phyloP scores from a whole-genome alignment of 2,797 vertebrate species.

The Tapera naevia region DNA sequence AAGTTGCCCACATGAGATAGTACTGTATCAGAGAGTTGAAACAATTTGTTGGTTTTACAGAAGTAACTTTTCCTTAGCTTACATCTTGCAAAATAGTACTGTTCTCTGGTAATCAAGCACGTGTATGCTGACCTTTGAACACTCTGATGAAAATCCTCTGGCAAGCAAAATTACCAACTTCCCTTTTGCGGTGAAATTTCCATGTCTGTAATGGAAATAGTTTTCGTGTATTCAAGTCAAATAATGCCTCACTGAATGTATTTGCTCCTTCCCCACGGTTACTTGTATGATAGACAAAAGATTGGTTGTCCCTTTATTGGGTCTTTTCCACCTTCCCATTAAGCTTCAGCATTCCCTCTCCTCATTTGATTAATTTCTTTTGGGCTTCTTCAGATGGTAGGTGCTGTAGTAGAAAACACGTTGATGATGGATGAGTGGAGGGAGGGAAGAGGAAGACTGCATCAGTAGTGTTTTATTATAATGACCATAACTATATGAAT shows the following conservation, averaged over 20 bases:
- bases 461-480: background rate
- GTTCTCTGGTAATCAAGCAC: background rate
- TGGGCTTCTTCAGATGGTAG: background rate
- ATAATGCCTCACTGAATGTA: background rate
- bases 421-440: background rate
- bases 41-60: conserved; percentile 60
- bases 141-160: conserved; percentile 33
- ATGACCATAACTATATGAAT: background rate
- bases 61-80: conserved; percentile 62
- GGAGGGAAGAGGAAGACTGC: background rate
- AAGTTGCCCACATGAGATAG: background rate
- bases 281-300: background rate
- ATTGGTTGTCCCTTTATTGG: background rate
- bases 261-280: rapidly evolving
- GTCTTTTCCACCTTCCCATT: background rate
- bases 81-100: conserved; percentile 60
- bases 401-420: background rate
- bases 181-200: conserved; percentile 50
- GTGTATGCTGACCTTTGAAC: conserved; percentile 53
- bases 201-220: background rate
- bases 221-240: background rate
- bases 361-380: background rate
- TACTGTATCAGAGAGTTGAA: conserved; percentile 16
- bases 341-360: background rate
- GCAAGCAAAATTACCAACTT: conserved; percentile 45